Evolutionary conservation across 1,140 invertebrate species (phyloP).

Genomic region (Platorchestia sp.): DNA sequence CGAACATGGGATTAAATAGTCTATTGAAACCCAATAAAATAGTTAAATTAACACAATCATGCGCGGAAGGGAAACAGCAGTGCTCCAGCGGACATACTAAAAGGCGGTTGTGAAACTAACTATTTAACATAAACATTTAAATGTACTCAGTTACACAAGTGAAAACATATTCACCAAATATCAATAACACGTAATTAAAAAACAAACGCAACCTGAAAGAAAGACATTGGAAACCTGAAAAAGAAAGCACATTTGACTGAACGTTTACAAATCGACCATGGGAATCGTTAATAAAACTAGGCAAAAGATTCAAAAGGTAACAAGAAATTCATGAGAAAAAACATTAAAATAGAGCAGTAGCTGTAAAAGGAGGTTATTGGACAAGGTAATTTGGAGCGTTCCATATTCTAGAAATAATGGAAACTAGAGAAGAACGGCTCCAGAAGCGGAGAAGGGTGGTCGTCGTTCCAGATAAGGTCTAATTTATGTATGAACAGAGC

Average conservation of each 20-base stretch:
- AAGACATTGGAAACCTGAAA: background rate
- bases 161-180: background rate
- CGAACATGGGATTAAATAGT: background rate
- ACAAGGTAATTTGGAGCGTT: background rate
- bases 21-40: background rate
- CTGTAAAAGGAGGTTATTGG: background rate
- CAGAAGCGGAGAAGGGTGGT: background rate
- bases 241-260: background rate
- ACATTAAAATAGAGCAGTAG: background rate
- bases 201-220: background rate
- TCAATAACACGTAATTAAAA: background rate
- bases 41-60: background rate
- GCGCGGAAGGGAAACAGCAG: background rate
- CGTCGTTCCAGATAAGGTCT: slow-evolving; percentile 42
- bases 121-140: background rate
- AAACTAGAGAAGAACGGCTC: background rate
- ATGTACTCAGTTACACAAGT: background rate
- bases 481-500: slow-evolving; percentile 48
- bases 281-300: background rate
- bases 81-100: background rate
- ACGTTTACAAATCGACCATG: background rate
- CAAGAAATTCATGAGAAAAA: background rate
- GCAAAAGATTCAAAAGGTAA: background rate
- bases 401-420: background rate
- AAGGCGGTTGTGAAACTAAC: background rate